A percentile compares a stretch with the other conserved stretches of the same genome.
These are phyloP conservation scores for Tetheella fluctuosa DNA, from an alignment of 2,888 invertebrate genomes.

Conservation along the genomic window DNA sequence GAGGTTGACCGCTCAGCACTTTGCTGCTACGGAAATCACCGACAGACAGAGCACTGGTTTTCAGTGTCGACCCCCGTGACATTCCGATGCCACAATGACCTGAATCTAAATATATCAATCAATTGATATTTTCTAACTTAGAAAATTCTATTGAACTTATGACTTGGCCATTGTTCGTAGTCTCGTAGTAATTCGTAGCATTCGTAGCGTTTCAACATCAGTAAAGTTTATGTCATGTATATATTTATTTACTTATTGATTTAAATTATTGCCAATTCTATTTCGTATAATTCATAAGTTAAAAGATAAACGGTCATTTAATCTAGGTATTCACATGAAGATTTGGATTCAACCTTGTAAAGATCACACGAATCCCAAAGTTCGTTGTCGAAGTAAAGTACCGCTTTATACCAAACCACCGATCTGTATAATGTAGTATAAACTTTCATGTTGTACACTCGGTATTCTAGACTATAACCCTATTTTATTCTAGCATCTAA, in stretches of 20 bases:
- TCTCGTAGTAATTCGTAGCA: conserved; percentile 1
- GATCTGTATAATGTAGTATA: background rate
- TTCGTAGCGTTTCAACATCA: background rate
- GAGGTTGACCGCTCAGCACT: too few species aligned
- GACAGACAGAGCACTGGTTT: too few species aligned
- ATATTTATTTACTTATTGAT: background rate
- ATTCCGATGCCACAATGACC: too few species aligned
- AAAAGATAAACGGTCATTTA: too few species aligned
- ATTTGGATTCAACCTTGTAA: background rate
- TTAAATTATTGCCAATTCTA: too few species aligned
- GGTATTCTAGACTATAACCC: background rate
- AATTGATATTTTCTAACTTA: background rate
- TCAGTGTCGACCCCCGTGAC: too few species aligned
- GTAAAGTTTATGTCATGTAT: background rate
- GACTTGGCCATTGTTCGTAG: background rate
- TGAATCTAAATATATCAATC: too few species aligned
- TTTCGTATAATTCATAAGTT: too few species aligned
- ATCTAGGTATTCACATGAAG: too few species aligned
- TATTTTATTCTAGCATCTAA: conserved; percentile 24
- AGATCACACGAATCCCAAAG: background rate
- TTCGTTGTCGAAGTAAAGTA: background rate
- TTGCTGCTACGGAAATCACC: too few species aligned
- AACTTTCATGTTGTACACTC: background rate
- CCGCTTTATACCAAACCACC: background rate
- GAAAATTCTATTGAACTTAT: background rate